Conservation (phyloP, 2,888 invertebrate species). For the Megastigmus dorsalis region DNA sequence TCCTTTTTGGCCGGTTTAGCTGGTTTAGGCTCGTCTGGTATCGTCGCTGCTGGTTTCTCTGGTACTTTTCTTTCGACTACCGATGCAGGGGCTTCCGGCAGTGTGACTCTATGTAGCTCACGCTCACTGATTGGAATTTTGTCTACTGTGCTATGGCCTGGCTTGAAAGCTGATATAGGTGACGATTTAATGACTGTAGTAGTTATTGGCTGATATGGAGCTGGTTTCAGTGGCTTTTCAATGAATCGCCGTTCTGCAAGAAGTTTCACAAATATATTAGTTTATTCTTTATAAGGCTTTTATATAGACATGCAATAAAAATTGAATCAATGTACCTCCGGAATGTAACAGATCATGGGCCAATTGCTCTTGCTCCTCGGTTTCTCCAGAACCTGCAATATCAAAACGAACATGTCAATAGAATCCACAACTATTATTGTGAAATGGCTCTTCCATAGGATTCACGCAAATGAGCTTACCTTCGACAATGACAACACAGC, state of each 20-base stretch:
- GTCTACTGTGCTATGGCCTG: slow-evolving; percentile 74
- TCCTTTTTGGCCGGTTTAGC: background rate
- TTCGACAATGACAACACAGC: slow-evolving; percentile 96
- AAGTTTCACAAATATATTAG: slow-evolving; percentile 4
- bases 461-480: slow-evolving; percentile 76
- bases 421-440: too few relatives aligned
- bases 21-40: slow-evolving; percentile 16
- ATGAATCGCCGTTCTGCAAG: slow-evolving; percentile 87
- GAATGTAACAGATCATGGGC: slow-evolving; percentile 93
- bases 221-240: slow-evolving; percentile 88
- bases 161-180: slow-evolving; percentile 54
- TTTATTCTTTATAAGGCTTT: background rate
- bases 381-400: slow-evolving; percentile 81
- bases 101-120: slow-evolving; percentile 45
- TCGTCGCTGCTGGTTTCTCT: too few relatives aligned
- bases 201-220: slow-evolving; percentile 84
- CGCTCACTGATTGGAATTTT: slow-evolving; percentile 50
- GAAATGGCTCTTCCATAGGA: too few relatives aligned
- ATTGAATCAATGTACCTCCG: slow-evolving; percentile 76
- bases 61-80: background rate
- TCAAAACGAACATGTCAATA: background rate
- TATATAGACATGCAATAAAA: background rate
- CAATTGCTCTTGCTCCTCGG: slow-evolving; percentile 88
- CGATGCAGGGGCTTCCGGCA: slow-evolving; percentile 37
- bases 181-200: slow-evolving; percentile 52